These are phyloP conservation scores for Acanthisitta chloris DNA, from an alignment of 2,113 vertebrate species.

Conservation along the genomic window DNA sequence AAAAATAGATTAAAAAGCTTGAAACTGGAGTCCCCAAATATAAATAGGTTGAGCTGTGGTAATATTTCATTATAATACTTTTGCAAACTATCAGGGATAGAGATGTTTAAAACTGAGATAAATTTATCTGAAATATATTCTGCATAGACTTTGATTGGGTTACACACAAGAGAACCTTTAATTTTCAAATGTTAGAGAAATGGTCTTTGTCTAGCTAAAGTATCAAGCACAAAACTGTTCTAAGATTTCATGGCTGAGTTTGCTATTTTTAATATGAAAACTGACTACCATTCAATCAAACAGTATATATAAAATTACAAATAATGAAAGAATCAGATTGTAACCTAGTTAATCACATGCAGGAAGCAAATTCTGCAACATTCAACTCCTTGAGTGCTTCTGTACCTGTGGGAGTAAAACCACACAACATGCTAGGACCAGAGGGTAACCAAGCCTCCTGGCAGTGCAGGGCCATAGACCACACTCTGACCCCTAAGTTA, in stretches of 20 bases:
- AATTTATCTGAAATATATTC: neutral
- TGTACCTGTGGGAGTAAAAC: neutral
- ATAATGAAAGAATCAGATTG: neutral
- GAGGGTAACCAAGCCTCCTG: neutral
- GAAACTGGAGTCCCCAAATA: neutral
- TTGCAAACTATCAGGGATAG: neutral
- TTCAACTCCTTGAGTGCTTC: neutral
- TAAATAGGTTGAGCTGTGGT: neutral
- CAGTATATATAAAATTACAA: neutral
- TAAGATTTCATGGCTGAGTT: neutral
- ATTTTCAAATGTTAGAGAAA: neutral
- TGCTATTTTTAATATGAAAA: neutral
- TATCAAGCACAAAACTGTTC: neutral
- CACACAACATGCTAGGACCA: neutral
- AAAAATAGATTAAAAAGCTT: neutral
- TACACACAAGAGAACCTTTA: neutral
- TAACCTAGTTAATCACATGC: neutral
- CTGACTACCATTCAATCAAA: neutral
- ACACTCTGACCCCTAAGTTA: neutral
- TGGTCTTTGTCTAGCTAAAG: neutral
- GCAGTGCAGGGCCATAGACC: neutral
- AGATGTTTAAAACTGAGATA: neutral
- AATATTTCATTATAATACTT: neutral
- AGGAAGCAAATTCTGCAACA: neutral
- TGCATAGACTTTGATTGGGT: neutral